These are phyloP conservation scores for Lasioglossum pauxillum DNA, from an alignment of 2,888 invertebrate genomes.

Conservation along the genomic window DNA sequence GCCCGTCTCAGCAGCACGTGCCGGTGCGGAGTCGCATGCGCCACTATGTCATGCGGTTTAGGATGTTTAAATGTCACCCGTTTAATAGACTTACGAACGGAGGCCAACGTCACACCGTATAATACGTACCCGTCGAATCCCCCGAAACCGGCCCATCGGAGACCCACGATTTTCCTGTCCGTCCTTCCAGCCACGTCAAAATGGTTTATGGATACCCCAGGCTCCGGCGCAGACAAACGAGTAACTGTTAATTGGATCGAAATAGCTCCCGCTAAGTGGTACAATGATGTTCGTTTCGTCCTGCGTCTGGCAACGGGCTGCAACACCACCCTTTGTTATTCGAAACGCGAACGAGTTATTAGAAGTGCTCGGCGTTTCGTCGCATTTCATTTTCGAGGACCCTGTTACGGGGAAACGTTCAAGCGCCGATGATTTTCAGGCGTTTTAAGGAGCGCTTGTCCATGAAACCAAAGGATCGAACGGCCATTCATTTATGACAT, in stretches of 20 bases:
- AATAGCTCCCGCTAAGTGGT: not conserved
- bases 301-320: not conserved
- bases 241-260: constrained; percentile 27
- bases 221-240: not conserved
- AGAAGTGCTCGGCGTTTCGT: not conserved
- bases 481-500: not conserved
- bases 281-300: not conserved
- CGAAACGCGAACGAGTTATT: not conserved
- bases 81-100: constrained; percentile 53
- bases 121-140: constrained; percentile 9
- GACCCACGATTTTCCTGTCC: constrained; percentile 13
- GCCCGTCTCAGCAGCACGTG: constrained; percentile 40
- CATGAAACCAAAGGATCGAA: not conserved
- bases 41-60: constrained; percentile 44
- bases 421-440: not conserved
- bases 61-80: constrained; percentile 70
- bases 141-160: not conserved
- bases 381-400: not conserved
- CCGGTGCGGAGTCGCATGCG: constrained; percentile 23
- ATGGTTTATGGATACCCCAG: constrained; percentile 13
- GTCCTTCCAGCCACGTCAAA: not conserved
- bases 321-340: not conserved
- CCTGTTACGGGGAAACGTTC: too few relatives aligned
- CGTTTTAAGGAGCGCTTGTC: not conserved
- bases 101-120: not conserved